Base-by-base conservation (phyloP, 1,140 invertebrate species). In the Drosophila teissieri region DNA sequence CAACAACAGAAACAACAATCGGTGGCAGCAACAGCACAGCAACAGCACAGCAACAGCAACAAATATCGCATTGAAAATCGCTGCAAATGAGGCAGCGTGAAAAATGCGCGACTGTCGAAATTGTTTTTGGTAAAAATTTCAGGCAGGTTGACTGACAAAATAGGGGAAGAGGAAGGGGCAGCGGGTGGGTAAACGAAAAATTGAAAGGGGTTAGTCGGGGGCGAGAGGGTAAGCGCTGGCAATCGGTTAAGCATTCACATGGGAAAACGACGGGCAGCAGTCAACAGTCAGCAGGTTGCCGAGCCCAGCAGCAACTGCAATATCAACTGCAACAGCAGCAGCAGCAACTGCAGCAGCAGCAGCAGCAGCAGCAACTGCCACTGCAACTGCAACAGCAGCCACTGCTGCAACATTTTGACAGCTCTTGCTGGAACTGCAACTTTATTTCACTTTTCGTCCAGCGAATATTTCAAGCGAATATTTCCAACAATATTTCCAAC, bases 381-480 rank as follows among this genome's bases (percentile, higher is more conserved):
- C 31, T 31, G 27, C 49, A n/a, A 37, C 40, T n/a, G 61, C 62
- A 36, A 54, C 69, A 55, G 68, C 45, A 34, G 55, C 77, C 48
- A 51, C 76, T 60, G 62, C 82, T 61, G 76, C 84, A 80, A 80
- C 84, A 90, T 89, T 88, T 88, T 88, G 73, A 77, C 74, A 78
- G 74, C 73, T 77, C 74, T 77, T 58, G 80, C 46, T 56, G 83
- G 75, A 89, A 89, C 77, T 89, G 83, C 84, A 86, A 86, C 83
- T 89, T 89, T 89, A 89, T 86, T 86, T 72, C 61, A 51, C 68
- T 62, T 77, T 57, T 65, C 73, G 61, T 51, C 69, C 68, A 61
- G 58, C 61, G 74, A 45, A 44, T 39, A 60, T 46, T 73, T 68
- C 34, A 63, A 39, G 44, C 54, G 58, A 86, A 86, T 19, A 19